Conservation (phyloP, 2,797 vertebrate species). For the Perodicticus potto region DNA sequence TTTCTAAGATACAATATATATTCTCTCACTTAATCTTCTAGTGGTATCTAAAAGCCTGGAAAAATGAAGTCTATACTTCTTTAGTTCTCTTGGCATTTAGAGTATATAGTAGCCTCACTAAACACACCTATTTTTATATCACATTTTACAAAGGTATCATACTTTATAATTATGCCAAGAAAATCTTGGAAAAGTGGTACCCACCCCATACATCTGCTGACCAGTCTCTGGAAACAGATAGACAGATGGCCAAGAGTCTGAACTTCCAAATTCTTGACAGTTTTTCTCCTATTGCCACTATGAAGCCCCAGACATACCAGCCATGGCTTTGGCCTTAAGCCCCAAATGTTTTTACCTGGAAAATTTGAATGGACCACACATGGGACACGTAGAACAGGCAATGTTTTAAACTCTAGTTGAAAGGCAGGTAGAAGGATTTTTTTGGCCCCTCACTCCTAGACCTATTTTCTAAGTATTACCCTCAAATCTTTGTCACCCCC, state of each 20-base stretch:
- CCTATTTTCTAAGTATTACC: not conserved
- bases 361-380: not conserved
- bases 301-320: not conserved
- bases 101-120: not conserved
- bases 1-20: slow-evolving; percentile 19
- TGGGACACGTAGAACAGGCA: not conserved
- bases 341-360: not conserved
- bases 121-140: not conserved
- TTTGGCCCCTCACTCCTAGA: not conserved
- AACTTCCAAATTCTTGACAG: not conserved
- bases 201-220: not conserved
- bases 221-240: not conserved
- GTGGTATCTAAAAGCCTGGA: not conserved
- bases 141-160: not conserved
- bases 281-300: not conserved
- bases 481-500: not conserved
- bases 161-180: not conserved
- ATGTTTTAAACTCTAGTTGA: not conserved
- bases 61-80: slow-evolving; percentile 11
- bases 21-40: not conserved
- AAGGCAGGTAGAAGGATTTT: not conserved
- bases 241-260: not conserved
- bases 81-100: slow-evolving; percentile 6
- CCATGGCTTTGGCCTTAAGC: not conserved
- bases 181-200: not conserved